Percentiles rank a stretch among this genome's conserved stretches.
These are phyloP conservation scores for Drosophila biarmipes DNA, from an alignment of 1,140 invertebrate species.

Conservation along the genomic window DNA sequence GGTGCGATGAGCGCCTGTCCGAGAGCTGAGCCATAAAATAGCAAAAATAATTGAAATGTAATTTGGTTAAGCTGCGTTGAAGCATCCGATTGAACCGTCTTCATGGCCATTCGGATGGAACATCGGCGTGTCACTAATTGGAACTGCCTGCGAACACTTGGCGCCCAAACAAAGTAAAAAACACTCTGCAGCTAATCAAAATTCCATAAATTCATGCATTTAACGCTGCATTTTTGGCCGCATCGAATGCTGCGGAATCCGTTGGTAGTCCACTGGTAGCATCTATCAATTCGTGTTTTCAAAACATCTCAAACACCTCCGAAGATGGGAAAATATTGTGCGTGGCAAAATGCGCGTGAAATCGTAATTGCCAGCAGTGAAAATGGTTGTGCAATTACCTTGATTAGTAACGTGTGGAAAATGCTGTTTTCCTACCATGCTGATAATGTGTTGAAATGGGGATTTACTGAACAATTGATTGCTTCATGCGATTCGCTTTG, in stretches of 20 bases:
- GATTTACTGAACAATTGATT: constrained; percentile 47
- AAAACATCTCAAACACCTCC: constrained; percentile 1
- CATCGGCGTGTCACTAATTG: constrained; percentile 64
- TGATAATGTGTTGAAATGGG: constrained; percentile 71
- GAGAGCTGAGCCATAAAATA: constrained; percentile 65
- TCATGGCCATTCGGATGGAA: constrained; percentile 1
- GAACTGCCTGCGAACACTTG: constrained; percentile 40
- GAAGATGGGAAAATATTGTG: constrained; percentile 35
- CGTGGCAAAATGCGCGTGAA: constrained; percentile 62
- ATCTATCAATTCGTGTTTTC: constrained; percentile 32
- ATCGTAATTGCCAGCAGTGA: constrained; percentile 50
- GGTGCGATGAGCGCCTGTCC: constrained; percentile 72
- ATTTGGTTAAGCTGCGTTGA: constrained; percentile 63
- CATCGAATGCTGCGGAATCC: constrained; percentile 29
- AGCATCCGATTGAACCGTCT: constrained; percentile 62
- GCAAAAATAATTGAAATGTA: constrained; percentile 79
- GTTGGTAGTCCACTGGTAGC: constrained; percentile 17
- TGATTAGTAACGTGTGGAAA: constrained; percentile 57
- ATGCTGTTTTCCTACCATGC: constrained; percentile 23
- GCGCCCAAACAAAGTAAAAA: constrained; percentile 24
- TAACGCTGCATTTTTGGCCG: constrained; percentile 48
- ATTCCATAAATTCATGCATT: constrained; percentile 75
- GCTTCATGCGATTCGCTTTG: constrained; percentile 33
- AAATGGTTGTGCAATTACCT: constrained; percentile 58
- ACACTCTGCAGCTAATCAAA: constrained; percentile 60